These are phyloP conservation scores for Mirounga angustirostris DNA, from an alignment of 2,113 vertebrate genomes.

Conservation along the genomic window DNA sequence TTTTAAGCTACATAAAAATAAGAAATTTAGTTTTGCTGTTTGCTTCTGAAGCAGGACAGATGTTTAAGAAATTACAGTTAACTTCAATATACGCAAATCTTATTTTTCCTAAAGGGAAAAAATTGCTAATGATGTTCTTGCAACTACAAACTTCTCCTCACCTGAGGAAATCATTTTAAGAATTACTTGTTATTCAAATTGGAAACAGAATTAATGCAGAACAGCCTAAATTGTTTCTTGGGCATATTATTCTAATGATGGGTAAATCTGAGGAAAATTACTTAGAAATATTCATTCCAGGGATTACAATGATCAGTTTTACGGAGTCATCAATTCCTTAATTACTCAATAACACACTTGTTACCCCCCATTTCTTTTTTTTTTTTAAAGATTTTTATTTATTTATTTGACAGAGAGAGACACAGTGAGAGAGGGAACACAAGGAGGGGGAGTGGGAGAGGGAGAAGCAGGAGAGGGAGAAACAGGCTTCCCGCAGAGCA, in stretches of 20 bases:
- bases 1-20: slow-evolving; percentile 47
- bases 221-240: slow-evolving; percentile 50
- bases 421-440: no score
- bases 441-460: no score
- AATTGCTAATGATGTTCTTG: slow-evolving; percentile 48
- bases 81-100: slow-evolving; percentile 8
- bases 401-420: no score
- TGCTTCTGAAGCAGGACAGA: slow-evolving; percentile 54
- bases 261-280: slow-evolving; percentile 34
- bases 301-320: slow-evolving; percentile 33
- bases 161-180: slow-evolving; percentile 59
- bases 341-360: background rate
- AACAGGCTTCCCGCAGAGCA: no score
- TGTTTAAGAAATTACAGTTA: slow-evolving; percentile 54
- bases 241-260: slow-evolving; percentile 36
- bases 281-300: slow-evolving; percentile 45
- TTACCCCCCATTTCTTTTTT: background rate
- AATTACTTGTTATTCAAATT: slow-evolving; percentile 57
- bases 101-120: slow-evolving; percentile 35
- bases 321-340: slow-evolving; percentile 22
- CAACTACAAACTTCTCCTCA: slow-evolving; percentile 25
- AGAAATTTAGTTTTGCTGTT: slow-evolving; percentile 38
- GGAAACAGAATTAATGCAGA: slow-evolving; percentile 19
- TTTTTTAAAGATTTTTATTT: no score
- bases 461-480: no score